A percentile compares a stretch with the other conserved stretches of the same genome.
Conservation (phyloP, 2,113 vertebrate species). For the Calyptomena viridis region DNA sequence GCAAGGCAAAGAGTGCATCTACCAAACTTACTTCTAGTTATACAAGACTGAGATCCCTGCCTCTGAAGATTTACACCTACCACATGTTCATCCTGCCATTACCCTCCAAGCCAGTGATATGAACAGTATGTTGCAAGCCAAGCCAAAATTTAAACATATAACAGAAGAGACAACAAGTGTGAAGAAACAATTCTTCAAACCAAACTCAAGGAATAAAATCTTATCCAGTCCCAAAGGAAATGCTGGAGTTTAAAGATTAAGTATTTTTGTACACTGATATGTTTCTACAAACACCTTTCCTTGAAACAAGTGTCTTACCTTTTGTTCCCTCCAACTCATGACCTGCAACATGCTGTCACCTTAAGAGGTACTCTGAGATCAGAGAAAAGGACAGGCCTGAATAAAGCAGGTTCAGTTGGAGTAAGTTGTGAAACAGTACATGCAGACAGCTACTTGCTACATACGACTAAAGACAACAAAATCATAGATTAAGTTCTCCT, state of each 20-base stretch:
- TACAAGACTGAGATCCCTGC: fast-evolving
- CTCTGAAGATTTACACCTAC: not conserved
- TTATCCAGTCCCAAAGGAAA: not conserved
- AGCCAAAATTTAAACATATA: not conserved
- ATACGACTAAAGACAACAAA: not conserved
- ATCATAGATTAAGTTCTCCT: not conserved
- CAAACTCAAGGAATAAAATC: not conserved
- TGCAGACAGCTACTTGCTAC: not conserved
- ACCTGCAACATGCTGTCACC: not conserved
- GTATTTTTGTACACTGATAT: not conserved
- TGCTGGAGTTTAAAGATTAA: not conserved
- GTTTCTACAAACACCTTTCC: not conserved
- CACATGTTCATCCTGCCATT: not conserved
- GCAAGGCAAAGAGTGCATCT: not conserved
- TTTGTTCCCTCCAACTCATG: not conserved
- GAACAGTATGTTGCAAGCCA: not conserved
- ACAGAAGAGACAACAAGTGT: not conserved
- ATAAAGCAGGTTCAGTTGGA: not conserved
- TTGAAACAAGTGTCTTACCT: not conserved
- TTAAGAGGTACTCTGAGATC: not conserved
- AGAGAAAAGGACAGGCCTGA: not conserved
- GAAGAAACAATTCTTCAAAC: not conserved
- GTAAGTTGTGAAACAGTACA: not conserved
- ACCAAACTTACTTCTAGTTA: not conserved
- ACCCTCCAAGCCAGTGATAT: not conserved